Evolutionary conservation across 2,888 invertebrate genomes (phyloP).

Genomic region (Galerucella calmariensis): DNA sequence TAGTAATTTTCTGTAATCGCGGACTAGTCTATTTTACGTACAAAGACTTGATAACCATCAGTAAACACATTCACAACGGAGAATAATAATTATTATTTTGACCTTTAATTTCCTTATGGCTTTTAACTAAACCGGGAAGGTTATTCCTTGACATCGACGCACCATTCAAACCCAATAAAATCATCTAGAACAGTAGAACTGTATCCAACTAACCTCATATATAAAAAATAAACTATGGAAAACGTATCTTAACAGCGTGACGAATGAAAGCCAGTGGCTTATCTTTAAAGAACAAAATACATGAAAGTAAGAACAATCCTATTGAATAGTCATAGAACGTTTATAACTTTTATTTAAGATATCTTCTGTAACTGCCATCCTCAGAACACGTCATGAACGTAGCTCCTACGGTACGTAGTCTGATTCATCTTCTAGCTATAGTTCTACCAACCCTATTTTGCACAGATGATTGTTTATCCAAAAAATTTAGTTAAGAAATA

Average conservation of each 20-base stretch:
- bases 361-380: no score
- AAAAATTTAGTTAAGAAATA: no score
- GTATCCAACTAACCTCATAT: neutral
- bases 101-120: slow-evolving; percentile 22
- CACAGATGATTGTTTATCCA: no score
- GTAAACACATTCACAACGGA: slow-evolving; percentile 2
- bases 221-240: neutral
- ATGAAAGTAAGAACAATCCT: no score
- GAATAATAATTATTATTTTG: slow-evolving; percentile 14
- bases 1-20: neutral
- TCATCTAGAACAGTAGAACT: slow-evolving; percentile 3
- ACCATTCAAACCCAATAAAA: slow-evolving; percentile 3
- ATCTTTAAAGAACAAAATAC: neutral
- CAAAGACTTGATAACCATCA: neutral
- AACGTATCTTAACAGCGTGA: neutral
- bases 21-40: neutral
- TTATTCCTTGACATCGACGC: slow-evolving; percentile 5
- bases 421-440: no score
- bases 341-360: no score
- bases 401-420: no score
- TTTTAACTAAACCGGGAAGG: slow-evolving; percentile 26
- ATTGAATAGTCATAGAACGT: no score
- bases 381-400: no score
- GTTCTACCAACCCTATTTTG: no score
- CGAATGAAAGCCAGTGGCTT: slow-evolving; percentile 3